Conservation (phyloP, 1,140 invertebrate genomes). For the Maniola jurtina region DNA sequence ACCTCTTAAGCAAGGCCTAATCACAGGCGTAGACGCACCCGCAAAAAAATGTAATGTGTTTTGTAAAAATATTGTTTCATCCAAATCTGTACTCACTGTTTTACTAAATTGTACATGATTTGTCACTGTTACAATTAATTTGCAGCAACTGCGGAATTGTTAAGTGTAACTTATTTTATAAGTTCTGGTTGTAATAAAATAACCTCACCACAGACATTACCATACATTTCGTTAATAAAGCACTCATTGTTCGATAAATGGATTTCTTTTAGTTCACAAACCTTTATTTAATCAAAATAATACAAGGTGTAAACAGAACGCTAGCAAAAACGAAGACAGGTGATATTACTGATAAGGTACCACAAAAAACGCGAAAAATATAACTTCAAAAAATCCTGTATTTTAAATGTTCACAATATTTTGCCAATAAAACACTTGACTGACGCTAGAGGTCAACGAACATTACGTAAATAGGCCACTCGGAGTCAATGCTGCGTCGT, state of each 20-base stretch:
- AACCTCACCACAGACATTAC: constrained; percentile 71
- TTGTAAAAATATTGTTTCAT: constrained; percentile 40
- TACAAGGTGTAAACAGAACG: no score
- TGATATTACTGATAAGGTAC: no score
- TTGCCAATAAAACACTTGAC: no score
- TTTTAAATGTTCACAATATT: no score
- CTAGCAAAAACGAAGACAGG: no score
- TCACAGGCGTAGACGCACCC: constrained; percentile 39
- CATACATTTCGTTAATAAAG: constrained; percentile 78
- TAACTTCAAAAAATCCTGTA: no score
- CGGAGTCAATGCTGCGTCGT: no score
- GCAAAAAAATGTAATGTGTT: constrained; percentile 41
- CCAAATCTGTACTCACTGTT: constrained; percentile 54
- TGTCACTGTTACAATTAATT: constrained; percentile 34
- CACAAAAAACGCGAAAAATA: no score
- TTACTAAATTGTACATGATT: constrained; percentile 42
- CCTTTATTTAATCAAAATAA: no score
- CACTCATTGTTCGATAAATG: constrained; percentile 71
- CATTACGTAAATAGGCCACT: no score
- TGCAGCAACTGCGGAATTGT: constrained; percentile 39
- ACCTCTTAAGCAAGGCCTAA: constrained; percentile 49
- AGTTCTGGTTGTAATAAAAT: constrained; percentile 67
- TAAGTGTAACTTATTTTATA: constrained; percentile 43
- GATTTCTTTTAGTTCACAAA: constrained; percentile 35
- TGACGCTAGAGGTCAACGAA: no score